Conservation (phyloP, 2,113 vertebrate genomes). For the Limanda limanda region DNA sequence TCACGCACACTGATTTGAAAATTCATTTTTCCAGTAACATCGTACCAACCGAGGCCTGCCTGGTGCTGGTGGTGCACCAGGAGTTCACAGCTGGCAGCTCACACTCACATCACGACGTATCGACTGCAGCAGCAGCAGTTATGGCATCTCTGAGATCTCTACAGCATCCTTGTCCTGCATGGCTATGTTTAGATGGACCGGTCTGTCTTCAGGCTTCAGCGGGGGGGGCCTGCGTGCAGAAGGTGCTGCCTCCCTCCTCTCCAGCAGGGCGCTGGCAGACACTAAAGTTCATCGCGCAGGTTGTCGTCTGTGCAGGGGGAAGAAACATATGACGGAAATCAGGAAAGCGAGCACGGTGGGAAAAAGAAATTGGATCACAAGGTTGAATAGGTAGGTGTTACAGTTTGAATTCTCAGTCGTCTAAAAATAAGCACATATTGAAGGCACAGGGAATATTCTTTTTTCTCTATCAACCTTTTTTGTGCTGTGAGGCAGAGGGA, state of each 20-base stretch:
- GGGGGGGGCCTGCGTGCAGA: conserved; percentile 63
- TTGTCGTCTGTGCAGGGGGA: conserved; percentile 69
- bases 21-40: conserved; percentile 20
- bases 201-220: conserved; percentile 69
- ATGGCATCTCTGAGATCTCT: conserved; percentile 49
- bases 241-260: conserved; percentile 55
- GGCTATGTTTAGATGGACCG: conserved; percentile 68
- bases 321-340: conserved; percentile 15
- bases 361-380: not conserved
- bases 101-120: conserved; percentile 45
- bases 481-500: conserved; percentile 26
- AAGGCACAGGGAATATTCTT: not conserved
- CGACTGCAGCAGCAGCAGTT: conserved; percentile 50
- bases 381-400: not conserved
- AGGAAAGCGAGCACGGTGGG: conserved; percentile 1
- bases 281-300: conserved; percentile 92
- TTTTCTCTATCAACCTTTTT: conserved; percentile 60
- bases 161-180: conserved; percentile 30
- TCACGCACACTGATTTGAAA: conserved; percentile 7
- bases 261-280: conserved; percentile 43
- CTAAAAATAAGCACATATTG: not conserved
- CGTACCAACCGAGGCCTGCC: conserved; percentile 16
- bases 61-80: conserved; percentile 11
- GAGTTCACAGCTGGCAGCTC: conserved; percentile 39
- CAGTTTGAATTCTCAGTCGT: not conserved